Evolutionary conservation across 2,797 vertebrate genomes (phyloP).

Genomic region (Arctocebus calabarensis): DNA sequence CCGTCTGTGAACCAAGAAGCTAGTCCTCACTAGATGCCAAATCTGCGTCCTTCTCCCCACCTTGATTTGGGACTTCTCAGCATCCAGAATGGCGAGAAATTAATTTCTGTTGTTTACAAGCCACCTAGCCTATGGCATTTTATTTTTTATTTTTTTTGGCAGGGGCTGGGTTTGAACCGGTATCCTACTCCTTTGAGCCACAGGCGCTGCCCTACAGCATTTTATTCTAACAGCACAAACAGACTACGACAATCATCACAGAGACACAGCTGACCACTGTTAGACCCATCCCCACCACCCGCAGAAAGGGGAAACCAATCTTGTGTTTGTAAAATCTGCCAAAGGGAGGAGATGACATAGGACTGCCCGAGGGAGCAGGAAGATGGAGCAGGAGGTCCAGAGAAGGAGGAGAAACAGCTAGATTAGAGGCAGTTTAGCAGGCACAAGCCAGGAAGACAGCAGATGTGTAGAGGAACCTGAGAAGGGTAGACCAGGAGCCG

Average conservation of each 20-base stretch:
- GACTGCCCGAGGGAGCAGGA: neutral
- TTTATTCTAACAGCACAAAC: neutral
- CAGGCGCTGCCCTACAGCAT: too few species aligned
- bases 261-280: too few species aligned
- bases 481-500: neutral
- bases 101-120: neutral
- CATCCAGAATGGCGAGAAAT: neutral
- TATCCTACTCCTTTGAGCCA: too few species aligned
- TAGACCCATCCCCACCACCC: neutral
- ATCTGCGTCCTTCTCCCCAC: neutral
- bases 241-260: neutral
- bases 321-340: neutral
- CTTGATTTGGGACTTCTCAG: neutral
- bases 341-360: neutral
- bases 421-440: neutral
- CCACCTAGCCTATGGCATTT: neutral
- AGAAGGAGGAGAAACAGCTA: fast-evolving
- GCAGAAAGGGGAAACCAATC: neutral
- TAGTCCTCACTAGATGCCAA: neutral
- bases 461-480: neutral
- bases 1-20: neutral
- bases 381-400: neutral
- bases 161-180: too few species aligned
- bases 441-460: neutral
- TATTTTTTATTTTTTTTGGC: neutral